Evolutionary conservation across 2,888 invertebrate genomes (phyloP), one percentile per base, ranked within the genome.

Genomic region (Cataglyphis cursor): DNA sequence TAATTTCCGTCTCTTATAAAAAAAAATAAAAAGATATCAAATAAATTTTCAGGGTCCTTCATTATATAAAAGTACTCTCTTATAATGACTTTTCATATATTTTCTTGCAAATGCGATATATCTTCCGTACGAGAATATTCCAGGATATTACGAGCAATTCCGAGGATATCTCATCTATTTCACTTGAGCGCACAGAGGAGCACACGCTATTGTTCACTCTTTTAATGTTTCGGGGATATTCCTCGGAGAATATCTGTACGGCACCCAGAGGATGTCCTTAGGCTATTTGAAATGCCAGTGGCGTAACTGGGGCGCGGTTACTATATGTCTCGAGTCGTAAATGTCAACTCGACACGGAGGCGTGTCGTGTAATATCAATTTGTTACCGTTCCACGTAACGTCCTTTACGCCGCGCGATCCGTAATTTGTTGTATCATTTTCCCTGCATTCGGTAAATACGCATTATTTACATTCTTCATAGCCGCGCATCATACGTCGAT

Each of bases 161-260:
- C 59, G n/a, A 59, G 41, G 12, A 70, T 59, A 35, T 80, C 70
- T 59, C 59, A 35, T 80, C 70, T 57, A 44, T 59, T 80, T 80
- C 59, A 70, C 44, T 61, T 44, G 44, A 70, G 35, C 18, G 59
- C 44, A 31, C 15, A 31, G 59, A 59, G 44, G 59, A 78, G 48
- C 12, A 68, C 28, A 38, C 70, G 78, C 70, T 70, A 80, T 80
- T 80, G 78, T 80, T 59, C 78, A 24, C 44, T 80, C 78, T 80
- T 80, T 80, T 80, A 80, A 80, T 80, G 78, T 80, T 80, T 44
- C 70, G 57, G 18, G 44, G 70, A 80, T 80, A 80, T 80, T 80
- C 78, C 78, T 80, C 70, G 24, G 70, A 80, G 78, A 35, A 80
- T 80, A 66, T 78, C 78, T 44, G 70, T 35, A 70, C 78, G 24